phyloP scores from a whole-genome alignment of 2,113 vertebrate genomes.

The Phaethon lepturus region DNA sequence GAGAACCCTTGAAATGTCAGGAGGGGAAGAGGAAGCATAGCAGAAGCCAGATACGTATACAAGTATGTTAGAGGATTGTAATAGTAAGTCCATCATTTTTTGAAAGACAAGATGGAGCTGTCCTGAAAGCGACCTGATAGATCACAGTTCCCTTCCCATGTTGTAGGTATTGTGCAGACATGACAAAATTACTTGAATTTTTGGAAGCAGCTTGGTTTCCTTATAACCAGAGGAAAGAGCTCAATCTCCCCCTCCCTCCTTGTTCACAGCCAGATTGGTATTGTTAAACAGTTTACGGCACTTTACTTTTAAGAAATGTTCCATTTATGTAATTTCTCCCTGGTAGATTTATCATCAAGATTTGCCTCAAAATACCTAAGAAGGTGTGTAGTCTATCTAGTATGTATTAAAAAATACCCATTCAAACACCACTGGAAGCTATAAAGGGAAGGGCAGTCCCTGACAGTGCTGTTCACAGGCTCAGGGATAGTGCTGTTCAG shows the following conservation, averaged over 20 bases:
- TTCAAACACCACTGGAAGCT: neutral
- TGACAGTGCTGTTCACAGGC: neutral
- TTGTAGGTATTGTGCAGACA: neutral
- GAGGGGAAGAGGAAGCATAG: constrained; percentile 28
- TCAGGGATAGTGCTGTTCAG: neutral
- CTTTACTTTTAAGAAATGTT: neutral
- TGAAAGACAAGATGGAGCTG: neutral
- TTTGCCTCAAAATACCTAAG: neutral
- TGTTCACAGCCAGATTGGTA: neutral
- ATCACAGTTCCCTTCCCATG: neutral
- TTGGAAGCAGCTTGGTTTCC: neutral
- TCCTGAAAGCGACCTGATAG: neutral
- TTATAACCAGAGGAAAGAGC: neutral
- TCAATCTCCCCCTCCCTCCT: neutral
- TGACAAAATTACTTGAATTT: neutral
- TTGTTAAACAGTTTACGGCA: neutral
- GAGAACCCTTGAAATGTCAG: constrained; percentile 46
- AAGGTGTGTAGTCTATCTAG: neutral
- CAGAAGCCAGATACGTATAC: neutral
- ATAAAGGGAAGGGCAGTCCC: neutral
- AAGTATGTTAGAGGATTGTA: neutral
- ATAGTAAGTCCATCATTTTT: neutral
- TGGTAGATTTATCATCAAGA: neutral
- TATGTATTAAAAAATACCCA: neutral
- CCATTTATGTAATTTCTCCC: neutral